Evolutionary conservation across 2,797 vertebrate genomes (phyloP).

Genomic region (Pantherophis alleghaniensis): DNA sequence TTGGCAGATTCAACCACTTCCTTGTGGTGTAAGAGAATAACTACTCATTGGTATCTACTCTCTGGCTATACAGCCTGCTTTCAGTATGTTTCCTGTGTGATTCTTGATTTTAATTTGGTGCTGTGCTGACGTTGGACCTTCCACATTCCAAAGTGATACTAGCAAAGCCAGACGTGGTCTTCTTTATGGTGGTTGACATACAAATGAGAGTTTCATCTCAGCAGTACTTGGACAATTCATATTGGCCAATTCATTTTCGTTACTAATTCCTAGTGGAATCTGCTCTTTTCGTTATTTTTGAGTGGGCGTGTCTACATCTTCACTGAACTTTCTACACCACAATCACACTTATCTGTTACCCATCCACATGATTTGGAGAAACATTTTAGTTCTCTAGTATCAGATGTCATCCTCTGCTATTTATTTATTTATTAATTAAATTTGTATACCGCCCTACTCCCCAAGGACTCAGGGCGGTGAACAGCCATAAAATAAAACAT

Average conservation of each 20-base stretch:
- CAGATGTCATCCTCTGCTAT: background rate
- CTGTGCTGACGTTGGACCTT: background rate
- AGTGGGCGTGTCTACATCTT: background rate
- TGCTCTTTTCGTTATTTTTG: background rate
- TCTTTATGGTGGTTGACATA: background rate
- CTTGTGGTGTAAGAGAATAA: background rate
- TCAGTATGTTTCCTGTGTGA: background rate
- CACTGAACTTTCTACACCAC: background rate
- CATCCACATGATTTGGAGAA: background rate
- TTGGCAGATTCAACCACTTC: background rate
- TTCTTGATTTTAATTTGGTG: background rate
- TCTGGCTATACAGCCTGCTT: background rate
- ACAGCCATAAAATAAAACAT: too few relatives aligned
- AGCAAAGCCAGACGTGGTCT: background rate
- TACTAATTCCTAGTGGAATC: background rate
- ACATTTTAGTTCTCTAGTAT: background rate
- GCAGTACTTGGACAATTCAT: background rate
- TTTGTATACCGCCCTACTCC: too few relatives aligned
- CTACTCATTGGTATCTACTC: background rate
- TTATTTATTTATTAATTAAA: too few relatives aligned
- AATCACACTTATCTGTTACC: background rate
- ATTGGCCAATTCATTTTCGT: background rate
- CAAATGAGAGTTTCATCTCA: background rate
- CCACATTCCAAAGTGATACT: background rate
- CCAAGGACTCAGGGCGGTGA: too few relatives aligned